Base-by-base conservation (phyloP, 2,888 invertebrate genomes). In the Himalopsyche kuldschensis region DNA sequence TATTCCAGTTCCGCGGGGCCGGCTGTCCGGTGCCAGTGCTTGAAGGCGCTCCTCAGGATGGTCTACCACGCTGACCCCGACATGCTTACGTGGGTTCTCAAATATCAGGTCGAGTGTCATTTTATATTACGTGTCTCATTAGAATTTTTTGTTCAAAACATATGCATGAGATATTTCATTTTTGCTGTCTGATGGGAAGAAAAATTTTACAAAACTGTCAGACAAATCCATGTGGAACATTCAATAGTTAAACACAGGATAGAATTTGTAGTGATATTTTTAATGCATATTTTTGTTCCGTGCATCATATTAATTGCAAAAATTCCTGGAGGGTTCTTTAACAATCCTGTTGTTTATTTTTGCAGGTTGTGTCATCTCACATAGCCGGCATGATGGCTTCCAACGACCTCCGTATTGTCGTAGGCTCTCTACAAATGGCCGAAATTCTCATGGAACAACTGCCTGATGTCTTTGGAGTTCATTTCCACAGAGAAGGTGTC, bases 361-460 rank as follows among this genome's bases (percentile, higher is more conserved):
- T 83, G 11, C 87, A 92, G 91, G 94, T 97, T 87, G 97, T 98
- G 82, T 97, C 97, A 85, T 98, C 98, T 87, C 98, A 99, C 90
- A 97, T 99, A 89, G 99, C 99, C 41, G 98, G 98, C 84, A 99
- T 99, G 98, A 95, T 99, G 94, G 98, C 98, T 0, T 98, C 98
- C 4, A 97, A 96, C 89, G 99, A 99, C 92, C 93, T 99, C 86
- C 95, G 98, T 88, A 98, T 99, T 88, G 98, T 99, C 75, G 98
- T 99, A 78, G 98, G 98, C 81, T 98, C 99, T 69, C 92, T 99
- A 80, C 99, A 99, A 91, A 96, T 99, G 94, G 98, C 98, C 5
- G 97, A 98, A 90, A 97, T 99, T 87, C 91, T 99, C 85, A 98
- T 99, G 97, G 96, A 97, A 90, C 98, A 99, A 88, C 91, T 99